Conservation (phyloP, 2,113 vertebrate species). For the Callorhinus ursinus region DNA sequence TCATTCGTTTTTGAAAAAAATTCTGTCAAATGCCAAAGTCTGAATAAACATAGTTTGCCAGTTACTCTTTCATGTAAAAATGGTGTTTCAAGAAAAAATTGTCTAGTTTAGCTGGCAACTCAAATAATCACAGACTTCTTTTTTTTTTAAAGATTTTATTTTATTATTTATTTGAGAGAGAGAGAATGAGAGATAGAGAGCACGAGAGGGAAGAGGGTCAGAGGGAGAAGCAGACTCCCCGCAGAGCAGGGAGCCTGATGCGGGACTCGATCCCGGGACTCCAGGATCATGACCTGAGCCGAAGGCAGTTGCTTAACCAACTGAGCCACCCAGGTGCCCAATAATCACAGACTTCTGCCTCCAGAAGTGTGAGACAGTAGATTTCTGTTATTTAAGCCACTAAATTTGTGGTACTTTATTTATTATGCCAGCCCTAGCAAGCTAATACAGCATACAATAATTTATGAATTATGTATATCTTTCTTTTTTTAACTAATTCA, state of each 20-base stretch:
- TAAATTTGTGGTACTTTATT: neutral
- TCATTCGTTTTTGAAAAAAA: neutral
- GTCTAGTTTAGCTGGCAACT: neutral
- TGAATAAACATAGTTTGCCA: neutral
- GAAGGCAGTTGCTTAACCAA: too few species aligned
- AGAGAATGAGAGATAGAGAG: too few species aligned
- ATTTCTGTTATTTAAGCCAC: neutral
- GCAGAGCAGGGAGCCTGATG: too few species aligned
- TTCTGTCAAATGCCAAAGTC: neutral
- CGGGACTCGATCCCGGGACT: too few species aligned
- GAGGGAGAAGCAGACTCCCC: too few species aligned
- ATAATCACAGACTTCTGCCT: neutral
- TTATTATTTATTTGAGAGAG: too few species aligned
- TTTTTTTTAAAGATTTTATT: too few species aligned
- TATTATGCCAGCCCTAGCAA: neutral
- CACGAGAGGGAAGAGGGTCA: too few species aligned
- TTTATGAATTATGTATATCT: neutral
- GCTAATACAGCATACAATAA: neutral
- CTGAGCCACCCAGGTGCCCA: neutral
- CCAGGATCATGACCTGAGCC: too few species aligned
- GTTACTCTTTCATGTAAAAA: neutral
- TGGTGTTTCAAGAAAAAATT: neutral
- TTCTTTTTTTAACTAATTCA: neutral
- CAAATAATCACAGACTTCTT: neutral
- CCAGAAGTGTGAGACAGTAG: neutral